Evolutionary conservation across 2,888 invertebrate genomes (phyloP), one percentile per base, ranked within the genome.

Genomic region (Chesias legatella): DNA sequence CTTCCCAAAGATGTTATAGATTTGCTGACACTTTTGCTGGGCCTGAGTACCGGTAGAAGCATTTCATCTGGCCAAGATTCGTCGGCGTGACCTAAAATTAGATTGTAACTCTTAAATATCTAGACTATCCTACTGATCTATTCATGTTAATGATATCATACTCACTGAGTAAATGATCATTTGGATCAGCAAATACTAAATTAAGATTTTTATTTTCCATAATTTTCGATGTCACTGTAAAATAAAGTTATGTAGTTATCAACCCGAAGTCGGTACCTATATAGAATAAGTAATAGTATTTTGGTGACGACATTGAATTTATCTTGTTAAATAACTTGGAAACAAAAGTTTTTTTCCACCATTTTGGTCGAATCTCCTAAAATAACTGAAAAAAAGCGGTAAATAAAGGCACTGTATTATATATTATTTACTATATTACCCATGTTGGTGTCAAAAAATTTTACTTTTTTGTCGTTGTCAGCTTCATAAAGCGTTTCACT

Each of bases 371-470:
- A n/a, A n/a, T n/a, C 13, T 17, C 13, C 13, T 17, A 17, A 17
- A 17, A 17, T 17, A 3, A 49, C 51, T 29, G 34, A 46, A 57
- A 57, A 56, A 17, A 17, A 17, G 5, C 13, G 5, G 13, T 44
- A n/a, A n/a, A n/a, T n/a, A n/a, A n/a, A n/a, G n/a, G n/a, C n/a
- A n/a, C n/a, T n/a, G n/a, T n/a, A n/a, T n/a, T n/a, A n/a, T n/a
- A n/a, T n/a, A n/a, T n/a, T n/a, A n/a, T n/a, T n/a, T 51, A 59
- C 57, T 56, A 53, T 47, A 67, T 80, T 82, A 83, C 83, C 82
- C 48, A 67, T 60, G 52, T 65, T 58, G 56, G 57, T 56, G 57
- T 62, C 29, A 62, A 69, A 73, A 74, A 79, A 76, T 65, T 70
- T 72, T 59, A 80, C 78, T 73, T 71, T 76, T 78, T 74, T 75